Evolutionary conservation across 2,113 vertebrate genomes (phyloP).

Genomic region (Alectura lathami): DNA sequence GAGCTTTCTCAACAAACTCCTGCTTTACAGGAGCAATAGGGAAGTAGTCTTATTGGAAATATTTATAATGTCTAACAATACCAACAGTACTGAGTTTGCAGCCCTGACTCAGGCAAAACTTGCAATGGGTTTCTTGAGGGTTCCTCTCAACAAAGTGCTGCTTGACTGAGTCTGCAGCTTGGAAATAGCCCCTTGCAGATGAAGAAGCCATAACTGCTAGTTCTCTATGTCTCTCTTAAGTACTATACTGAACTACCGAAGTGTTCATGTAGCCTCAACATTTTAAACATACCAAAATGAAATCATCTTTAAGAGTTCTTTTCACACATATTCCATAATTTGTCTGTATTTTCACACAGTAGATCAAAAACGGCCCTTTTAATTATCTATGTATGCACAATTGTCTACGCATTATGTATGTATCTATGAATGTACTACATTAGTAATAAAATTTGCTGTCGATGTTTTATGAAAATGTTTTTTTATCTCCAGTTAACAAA

Average conservation of each 20-base stretch:
- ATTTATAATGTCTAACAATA: neutral
- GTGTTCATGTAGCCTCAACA: neutral
- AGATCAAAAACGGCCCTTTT: neutral
- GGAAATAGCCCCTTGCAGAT: slow-evolving; percentile 30
- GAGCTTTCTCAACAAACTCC: neutral
- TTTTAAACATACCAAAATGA: neutral
- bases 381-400: neutral
- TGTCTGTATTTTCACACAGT: neutral
- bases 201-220: neutral
- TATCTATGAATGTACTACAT: neutral
- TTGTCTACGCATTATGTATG: neutral
- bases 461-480: neutral
- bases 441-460: neutral
- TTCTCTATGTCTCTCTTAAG: slow-evolving; percentile 7
- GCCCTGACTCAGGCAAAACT: slow-evolving; percentile 12
- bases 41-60: neutral
- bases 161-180: neutral
- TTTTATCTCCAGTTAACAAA: neutral
- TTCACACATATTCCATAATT: neutral
- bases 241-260: neutral
- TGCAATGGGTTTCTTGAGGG: neutral
- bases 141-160: neutral
- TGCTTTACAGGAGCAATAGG: neutral
- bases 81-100: neutral
- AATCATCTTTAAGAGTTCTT: neutral